Conservation (phyloP, 2,797 vertebrate species). For the Premnoplex brunnescens region DNA sequence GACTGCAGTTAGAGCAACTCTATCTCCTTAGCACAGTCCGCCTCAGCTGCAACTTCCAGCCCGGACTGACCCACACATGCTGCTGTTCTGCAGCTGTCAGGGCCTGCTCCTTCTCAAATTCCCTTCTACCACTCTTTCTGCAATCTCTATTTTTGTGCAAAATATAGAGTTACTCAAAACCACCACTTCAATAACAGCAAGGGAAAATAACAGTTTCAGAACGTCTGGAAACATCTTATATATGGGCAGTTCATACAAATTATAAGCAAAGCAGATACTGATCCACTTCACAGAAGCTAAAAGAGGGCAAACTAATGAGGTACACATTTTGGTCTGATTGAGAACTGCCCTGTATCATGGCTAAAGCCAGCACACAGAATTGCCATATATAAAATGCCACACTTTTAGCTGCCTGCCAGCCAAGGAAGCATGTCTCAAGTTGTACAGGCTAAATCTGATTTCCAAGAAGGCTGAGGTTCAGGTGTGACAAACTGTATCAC, state of each 20-base stretch:
- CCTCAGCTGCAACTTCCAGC: slow-evolving; percentile 23
- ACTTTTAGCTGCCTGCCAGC: not conserved
- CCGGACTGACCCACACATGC: not conserved
- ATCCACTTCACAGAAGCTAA: not conserved
- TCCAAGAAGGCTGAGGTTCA: not conserved
- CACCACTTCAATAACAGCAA: not conserved
- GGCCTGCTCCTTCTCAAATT: not conserved
- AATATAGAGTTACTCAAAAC: not conserved
- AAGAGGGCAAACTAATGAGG: not conserved
- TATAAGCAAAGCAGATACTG: not conserved
- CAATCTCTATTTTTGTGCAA: not conserved
- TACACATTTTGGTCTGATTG: not conserved
- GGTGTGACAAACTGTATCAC: not conserved
- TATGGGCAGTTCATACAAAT: not conserved
- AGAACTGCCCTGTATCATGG: not conserved
- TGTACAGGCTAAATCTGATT: not conserved
- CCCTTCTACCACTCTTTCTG: not conserved
- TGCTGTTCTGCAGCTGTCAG: not conserved
- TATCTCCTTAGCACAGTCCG: slow-evolving; percentile 34
- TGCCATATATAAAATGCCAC: not conserved
- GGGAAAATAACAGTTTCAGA: not conserved
- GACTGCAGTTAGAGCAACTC: slow-evolving; percentile 43
- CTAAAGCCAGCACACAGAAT: not conserved
- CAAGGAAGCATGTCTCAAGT: not conserved
- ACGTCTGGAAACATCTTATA: not conserved